Percentiles rank a stretch among this genome's conserved stretches.
These are phyloP conservation scores for Agonopterix heracliana DNA, from an alignment of 2,888 invertebrate species.

Conservation along the genomic window DNA sequence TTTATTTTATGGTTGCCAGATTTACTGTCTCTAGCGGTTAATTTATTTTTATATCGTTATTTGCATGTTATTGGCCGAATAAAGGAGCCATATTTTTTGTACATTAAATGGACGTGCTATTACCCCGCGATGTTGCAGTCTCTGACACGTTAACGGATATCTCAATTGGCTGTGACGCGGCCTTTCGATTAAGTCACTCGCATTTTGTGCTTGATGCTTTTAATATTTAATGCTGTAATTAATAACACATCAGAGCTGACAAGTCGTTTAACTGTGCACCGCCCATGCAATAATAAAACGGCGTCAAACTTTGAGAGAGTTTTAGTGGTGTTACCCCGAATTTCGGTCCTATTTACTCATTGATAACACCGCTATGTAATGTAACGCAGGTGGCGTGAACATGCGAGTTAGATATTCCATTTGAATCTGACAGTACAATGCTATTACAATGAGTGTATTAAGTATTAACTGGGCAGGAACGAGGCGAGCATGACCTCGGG, in stretches of 20 bases:
- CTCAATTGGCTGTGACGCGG: conserved; percentile 25
- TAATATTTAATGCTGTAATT: conserved; percentile 21
- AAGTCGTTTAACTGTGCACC: conserved; percentile 19
- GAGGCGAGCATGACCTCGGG: conserved; percentile 41
- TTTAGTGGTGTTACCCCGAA: too few species aligned
- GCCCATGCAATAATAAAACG: conserved; percentile 13
- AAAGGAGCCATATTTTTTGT: conserved; percentile 15
- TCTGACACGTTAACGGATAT: conserved; percentile 16
- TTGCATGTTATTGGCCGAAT: conserved; percentile 42
- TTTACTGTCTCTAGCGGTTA: conserved; percentile 45
- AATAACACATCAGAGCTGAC: conserved; percentile 19
- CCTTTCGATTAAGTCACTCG: conserved; percentile 23
- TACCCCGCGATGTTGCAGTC: conserved; percentile 10
- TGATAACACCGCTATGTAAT: conserved; percentile 3
- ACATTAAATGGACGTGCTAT: conserved; percentile 7
- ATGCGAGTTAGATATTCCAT: too few species aligned
- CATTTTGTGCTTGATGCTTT: conserved; percentile 20
- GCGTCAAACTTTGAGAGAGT: not conserved
- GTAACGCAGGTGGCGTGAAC: too few species aligned
- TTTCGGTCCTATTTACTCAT: conserved; percentile 4
- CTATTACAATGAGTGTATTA: conserved; percentile 40
- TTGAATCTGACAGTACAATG: too few species aligned
- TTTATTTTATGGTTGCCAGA: conserved; percentile 52
- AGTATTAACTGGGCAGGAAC: conserved; percentile 37
- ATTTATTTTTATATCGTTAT: conserved; percentile 44